Conservation (phyloP, 2,888 invertebrate genomes). For the Erebia palarica region DNA sequence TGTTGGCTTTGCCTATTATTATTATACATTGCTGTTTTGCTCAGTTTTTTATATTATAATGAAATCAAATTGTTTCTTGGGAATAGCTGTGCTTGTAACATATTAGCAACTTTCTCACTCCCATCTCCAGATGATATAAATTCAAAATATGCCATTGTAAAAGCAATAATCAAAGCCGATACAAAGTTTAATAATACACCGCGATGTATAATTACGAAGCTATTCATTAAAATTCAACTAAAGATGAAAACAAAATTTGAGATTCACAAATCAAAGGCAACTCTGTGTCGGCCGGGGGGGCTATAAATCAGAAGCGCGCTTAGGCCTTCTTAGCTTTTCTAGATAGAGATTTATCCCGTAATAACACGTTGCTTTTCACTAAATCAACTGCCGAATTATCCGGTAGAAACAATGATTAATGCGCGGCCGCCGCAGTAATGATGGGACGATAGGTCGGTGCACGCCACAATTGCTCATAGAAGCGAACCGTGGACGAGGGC, state of each 20-base stretch:
- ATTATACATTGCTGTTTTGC: neutral
- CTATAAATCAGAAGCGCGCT: constrained; percentile 77
- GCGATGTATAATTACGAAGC: constrained; percentile 73
- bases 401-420: constrained; percentile 81
- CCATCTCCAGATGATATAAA: constrained; percentile 39
- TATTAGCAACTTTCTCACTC: constrained; percentile 38
- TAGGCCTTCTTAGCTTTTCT: constrained; percentile 83
- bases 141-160: constrained; percentile 62
- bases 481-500: constrained; percentile 19
- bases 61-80: neutral
- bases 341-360: constrained; percentile 83
- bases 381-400: constrained; percentile 82
- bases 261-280: constrained; percentile 77
- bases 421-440: constrained; percentile 72
- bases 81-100: constrained; percentile 17
- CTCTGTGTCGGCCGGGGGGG: constrained; percentile 68
- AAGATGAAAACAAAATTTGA: constrained; percentile 71
- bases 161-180: constrained; percentile 73
- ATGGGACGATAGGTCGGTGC: constrained; percentile 48
- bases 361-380: constrained; percentile 82
- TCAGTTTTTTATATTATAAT: neutral
- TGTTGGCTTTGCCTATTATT: too few species aligned
- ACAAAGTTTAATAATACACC: constrained; percentile 71
- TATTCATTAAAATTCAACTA: constrained; percentile 80
- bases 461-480: constrained; percentile 40